Evolutionary conservation across 2,113 vertebrate species (phyloP).

Genomic region (Mormyrus iriodes): DNA sequence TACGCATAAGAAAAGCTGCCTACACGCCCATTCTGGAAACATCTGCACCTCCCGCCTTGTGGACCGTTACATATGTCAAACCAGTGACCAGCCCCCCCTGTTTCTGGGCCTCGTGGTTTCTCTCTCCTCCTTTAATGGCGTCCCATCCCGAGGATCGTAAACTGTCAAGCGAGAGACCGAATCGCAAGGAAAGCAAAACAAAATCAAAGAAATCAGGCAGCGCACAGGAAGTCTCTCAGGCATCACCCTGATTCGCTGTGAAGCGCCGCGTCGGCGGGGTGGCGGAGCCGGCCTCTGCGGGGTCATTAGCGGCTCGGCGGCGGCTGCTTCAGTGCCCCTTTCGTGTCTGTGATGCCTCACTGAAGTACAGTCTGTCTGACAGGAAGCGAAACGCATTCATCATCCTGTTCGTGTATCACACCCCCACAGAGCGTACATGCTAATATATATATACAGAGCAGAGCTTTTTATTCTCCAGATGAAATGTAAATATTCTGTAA

Average conservation of each 20-base stretch:
- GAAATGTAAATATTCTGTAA: neutral
- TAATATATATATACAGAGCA: neutral
- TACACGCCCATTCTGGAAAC: neutral
- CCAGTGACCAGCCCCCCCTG: neutral
- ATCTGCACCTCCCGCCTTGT: neutral
- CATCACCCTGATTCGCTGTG: neutral
- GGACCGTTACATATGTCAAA: neutral
- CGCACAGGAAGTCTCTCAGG: neutral
- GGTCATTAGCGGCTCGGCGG: neutral
- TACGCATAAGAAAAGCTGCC: neutral
- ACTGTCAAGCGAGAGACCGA: neutral
- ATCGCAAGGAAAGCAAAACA: neutral
- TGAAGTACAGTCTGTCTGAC: conserved; percentile 8
- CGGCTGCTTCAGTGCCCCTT: neutral
- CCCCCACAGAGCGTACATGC: neutral
- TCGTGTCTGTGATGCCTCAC: neutral
- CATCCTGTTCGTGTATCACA: neutral
- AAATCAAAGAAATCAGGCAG: neutral
- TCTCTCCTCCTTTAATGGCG: neutral
- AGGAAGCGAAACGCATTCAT: neutral
- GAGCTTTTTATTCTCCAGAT: neutral
- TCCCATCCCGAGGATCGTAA: neutral
- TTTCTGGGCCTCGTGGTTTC: neutral
- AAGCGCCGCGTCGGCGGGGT: neutral
- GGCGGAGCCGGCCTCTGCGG: neutral